A percentile compares a stretch with the other conserved stretches of the same genome.
These are phyloP conservation scores for Phrixothrix hirtus DNA, from an alignment of 2,888 invertebrate species.

Conservation along the genomic window DNA sequence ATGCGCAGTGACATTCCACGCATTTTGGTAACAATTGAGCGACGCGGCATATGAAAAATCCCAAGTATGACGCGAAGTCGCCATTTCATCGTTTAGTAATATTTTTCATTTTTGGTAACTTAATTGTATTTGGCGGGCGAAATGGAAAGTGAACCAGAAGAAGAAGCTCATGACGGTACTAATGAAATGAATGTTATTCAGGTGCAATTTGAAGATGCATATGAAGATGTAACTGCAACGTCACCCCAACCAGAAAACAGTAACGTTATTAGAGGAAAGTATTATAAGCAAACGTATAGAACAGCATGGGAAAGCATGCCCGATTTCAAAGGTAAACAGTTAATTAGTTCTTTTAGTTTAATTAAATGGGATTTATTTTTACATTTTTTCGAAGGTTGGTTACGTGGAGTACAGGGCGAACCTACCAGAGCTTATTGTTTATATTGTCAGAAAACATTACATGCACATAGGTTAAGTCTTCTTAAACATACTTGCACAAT, in stretches of 20 bases:
- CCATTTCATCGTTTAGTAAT: conserved; percentile 35
- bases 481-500: conserved; percentile 65
- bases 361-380: no score
- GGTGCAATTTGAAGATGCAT: conserved; percentile 40
- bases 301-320: conserved; percentile 64
- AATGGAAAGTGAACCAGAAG: conserved; percentile 37
- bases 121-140: conserved; percentile 35
- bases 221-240: conserved; percentile 36
- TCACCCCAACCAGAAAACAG: conserved; percentile 34
- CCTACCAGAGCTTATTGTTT: conserved; percentile 62
- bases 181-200: conserved; percentile 40
- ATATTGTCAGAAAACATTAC: conserved; percentile 62
- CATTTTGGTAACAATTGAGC: conserved; percentile 4
- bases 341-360: conserved; percentile 1
- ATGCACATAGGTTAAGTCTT: conserved; percentile 63
- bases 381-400: no score
- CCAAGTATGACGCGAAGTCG: conserved; percentile 28
- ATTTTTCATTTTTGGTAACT: conserved; percentile 36
- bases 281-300: conserved; percentile 63
- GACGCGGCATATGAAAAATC: conserved; percentile 11
- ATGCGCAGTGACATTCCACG: not conserved
- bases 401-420: conserved; percentile 59
- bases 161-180: conserved; percentile 32
- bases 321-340: conserved; percentile 61
- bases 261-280: conserved; percentile 46